Base-by-base conservation (phyloP, 2,113 vertebrate species). In the Erinaceus europaeus region DNA sequence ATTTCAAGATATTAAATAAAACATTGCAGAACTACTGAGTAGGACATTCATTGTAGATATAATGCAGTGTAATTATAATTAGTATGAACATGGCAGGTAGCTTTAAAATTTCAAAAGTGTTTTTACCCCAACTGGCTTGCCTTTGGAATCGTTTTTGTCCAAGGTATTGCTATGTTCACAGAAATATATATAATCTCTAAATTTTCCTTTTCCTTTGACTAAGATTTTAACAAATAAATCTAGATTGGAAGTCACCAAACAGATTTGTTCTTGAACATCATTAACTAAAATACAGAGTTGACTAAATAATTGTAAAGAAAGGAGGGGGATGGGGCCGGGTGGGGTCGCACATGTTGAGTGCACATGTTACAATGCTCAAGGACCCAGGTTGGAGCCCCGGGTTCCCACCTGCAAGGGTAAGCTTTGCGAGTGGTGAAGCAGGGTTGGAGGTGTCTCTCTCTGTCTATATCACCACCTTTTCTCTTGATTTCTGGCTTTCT, bases 1-100 rank as follows among this genome's bases (percentile, higher is more conserved):
- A 73, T 73, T 80, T 42, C 57, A 20, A 20, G 15, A 79, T 55
- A 84, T 55, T 86, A 83, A 52, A 9, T 86, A 79, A 90, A 86
- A 44, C n/a, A 57, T 29, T 38, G 4, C 40, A 65, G 23, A 46
- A 38, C 12, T 32, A 71, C 3, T 50, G 34, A 64, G 17, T 38
- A 65, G 65, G 53, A 46, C 3, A 34, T 5, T 69, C 11, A 80
- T 32, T 48, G 6, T 50, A 42, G 71, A 88, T 3, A 68, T 52
- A 81, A 44, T 61, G 4, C 84, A 20, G 11, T 36, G 11, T 76
- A 79, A 36, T 74, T 67, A 84, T 64, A 38, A 69, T 18, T 36
- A 34, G 27, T 32, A 65, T 15, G 74, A 81, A 77, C 1, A 81
- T 13, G 17, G 69, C 4, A 42, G 5, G 21, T 14, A 53, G 69